Evolutionary conservation across 1,140 invertebrate genomes (phyloP), one percentile per base, ranked within the genome.

Genomic region (Temnothorax curvispinosus): DNA sequence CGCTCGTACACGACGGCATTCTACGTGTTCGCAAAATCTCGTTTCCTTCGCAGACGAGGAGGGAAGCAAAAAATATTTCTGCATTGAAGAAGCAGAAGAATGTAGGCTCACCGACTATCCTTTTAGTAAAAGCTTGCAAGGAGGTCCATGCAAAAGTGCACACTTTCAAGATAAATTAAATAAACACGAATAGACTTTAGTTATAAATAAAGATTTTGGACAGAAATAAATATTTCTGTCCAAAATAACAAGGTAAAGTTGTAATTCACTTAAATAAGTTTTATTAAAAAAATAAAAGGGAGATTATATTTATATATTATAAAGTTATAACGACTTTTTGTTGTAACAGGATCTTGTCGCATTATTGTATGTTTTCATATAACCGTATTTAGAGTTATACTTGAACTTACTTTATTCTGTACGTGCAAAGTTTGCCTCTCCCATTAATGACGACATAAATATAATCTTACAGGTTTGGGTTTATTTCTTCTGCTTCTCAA

Each of bases 11-110:
- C 47, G 47, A 71, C 15, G 65, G 64, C 54, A 56, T 81, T 81
- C 41, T 65, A 47, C 27, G 18, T 18, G 50, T 54, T 69, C 35
- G 62, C 11, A 54, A 81, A 81, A 81, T 81, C n/a, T 81, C 32
- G 41, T 78, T n/a, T 67, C 47, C n/a, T 35, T 80, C 47, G 47
- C 35, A 21, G n/a, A 47, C 27, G 75, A 56, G 38, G 3, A 15
- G 9, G 54, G n/a, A 52, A 41, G n/a, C 15, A 38, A 69, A 71
- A 81, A 81, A 56, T 81, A 71, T 71, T 67, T 71, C 21, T 71
- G 13, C 18, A 44, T 38, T 60, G 4, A 62, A 71, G 65, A 71
- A 71, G 13, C n/a, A 64, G 38, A 64, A 77, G 54, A 62, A 47
- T 47, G 44, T 78, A 50, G 7, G 13, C 58, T 41, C 35, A 1